A percentile compares a stretch with the other conserved stretches of the same genome.
Evolutionary conservation across 2,888 invertebrate genomes (phyloP).

Genomic region (Blastobasis lacticolella): DNA sequence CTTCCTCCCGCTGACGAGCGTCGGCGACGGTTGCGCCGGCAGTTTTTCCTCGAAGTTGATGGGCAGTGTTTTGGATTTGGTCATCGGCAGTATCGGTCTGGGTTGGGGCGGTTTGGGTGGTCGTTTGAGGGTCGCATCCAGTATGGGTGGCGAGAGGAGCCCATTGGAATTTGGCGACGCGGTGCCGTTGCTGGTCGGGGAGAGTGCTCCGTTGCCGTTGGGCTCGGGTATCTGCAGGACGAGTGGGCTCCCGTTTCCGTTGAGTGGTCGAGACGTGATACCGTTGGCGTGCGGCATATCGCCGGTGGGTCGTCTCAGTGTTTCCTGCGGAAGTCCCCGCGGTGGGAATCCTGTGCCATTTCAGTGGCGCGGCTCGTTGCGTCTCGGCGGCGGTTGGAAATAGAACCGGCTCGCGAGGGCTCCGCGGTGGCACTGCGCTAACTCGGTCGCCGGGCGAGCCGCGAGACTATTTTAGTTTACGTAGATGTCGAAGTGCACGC

Average conservation of each 20-base stretch:
- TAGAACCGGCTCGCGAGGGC: slow-evolving; percentile 70
- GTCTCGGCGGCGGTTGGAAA: slow-evolving; percentile 44
- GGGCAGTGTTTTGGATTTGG: slow-evolving; percentile 63
- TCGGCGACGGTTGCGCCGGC: slow-evolving; percentile 40
- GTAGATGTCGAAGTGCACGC: slow-evolving; percentile 70
- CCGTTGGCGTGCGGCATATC: slow-evolving; percentile 51
- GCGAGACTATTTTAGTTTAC: slow-evolving; percentile 72
- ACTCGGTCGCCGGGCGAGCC: slow-evolving; percentile 69
- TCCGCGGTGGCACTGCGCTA: slow-evolving; percentile 67
- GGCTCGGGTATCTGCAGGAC: slow-evolving; percentile 54
- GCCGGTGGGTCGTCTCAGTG: slow-evolving; percentile 35
- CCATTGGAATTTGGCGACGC: slow-evolving; percentile 48
- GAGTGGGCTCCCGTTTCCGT: slow-evolving; percentile 33
- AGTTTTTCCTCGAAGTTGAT: slow-evolving; percentile 59
- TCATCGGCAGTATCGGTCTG: slow-evolving; percentile 57
- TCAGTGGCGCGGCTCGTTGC: slow-evolving; percentile 60
- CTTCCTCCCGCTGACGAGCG: slow-evolving; percentile 49
- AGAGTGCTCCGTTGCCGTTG: slow-evolving; percentile 29
- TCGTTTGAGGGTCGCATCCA: slow-evolving; percentile 59
- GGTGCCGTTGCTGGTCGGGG: slow-evolving; percentile 27
- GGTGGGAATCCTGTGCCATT: slow-evolving; percentile 67
- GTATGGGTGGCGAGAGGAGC: slow-evolving; percentile 51
- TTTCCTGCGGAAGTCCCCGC: slow-evolving; percentile 64
- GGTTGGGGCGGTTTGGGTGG: slow-evolving; percentile 54
- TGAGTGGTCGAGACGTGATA: slow-evolving; percentile 20